phyloP scores from a whole-genome alignment of 2,113 vertebrate species.

The Rhodinocichla rosea region DNA sequence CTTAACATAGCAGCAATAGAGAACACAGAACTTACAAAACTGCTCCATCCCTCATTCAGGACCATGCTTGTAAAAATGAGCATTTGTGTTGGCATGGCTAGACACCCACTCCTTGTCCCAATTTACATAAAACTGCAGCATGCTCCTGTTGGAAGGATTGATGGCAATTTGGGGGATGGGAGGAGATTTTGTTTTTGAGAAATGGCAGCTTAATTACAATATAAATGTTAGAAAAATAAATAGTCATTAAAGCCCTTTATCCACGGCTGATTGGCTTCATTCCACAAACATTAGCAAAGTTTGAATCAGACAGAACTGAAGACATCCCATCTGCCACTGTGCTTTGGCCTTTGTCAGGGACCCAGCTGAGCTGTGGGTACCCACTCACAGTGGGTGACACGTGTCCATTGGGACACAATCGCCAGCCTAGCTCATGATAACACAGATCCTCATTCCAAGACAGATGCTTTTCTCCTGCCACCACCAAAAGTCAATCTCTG shows the following conservation, averaged over 20 bases:
- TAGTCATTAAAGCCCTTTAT: not conserved
- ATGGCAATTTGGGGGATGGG: not conserved
- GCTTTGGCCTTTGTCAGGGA: accelerated
- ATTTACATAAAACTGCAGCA: not conserved
- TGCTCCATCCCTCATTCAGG: not conserved
- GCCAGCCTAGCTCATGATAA: not conserved
- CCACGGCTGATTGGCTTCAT: not conserved
- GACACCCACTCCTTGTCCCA: slow-evolving; percentile 8
- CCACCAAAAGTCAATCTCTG: not conserved
- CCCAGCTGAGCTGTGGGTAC: not conserved
- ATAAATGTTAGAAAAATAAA: slow-evolving; percentile 43
- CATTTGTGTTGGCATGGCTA: not conserved
- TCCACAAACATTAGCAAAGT: not conserved
- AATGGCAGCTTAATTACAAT: slow-evolving; percentile 30
- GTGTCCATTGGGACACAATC: not conserved
- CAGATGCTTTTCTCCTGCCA: not conserved
- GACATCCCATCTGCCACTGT: not conserved
- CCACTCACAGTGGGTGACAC: accelerated
- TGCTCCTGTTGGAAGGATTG: not conserved
- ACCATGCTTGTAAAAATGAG: not conserved
- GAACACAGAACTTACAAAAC: not conserved
- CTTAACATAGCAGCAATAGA: not conserved
- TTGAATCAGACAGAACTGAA: not conserved
- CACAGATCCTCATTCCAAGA: accelerated
- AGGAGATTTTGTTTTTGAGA: not conserved